Conservation (phyloP, 2,113 vertebrate genomes). For the Salvelinus sp. region DNA sequence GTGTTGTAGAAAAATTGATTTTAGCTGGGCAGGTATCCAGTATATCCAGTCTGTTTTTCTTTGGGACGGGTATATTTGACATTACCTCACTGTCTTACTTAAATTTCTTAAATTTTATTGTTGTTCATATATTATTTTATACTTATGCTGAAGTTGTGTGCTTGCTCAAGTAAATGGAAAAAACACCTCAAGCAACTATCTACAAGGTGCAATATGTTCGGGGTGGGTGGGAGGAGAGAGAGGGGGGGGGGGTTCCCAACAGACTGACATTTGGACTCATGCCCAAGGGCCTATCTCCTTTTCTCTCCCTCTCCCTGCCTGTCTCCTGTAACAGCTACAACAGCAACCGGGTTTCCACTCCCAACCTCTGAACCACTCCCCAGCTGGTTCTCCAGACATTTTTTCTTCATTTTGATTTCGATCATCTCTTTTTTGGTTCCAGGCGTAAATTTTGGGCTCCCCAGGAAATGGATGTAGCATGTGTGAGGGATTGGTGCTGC, state of each 20-base stretch:
- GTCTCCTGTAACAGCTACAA: slow-evolving; percentile 14
- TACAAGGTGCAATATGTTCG: slow-evolving; percentile 15
- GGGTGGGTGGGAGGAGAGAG: neutral
- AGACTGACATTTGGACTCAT: slow-evolving; percentile 25
- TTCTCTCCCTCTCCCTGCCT: slow-evolving; percentile 8
- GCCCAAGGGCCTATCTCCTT: neutral
- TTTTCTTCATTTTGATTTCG: slow-evolving; percentile 17
- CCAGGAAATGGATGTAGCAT: slow-evolving; percentile 56
- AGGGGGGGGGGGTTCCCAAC: slow-evolving; percentile 28
- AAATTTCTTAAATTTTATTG: slow-evolving; percentile 6
- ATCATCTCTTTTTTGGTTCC: slow-evolving; percentile 28
- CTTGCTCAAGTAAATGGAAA: neutral
- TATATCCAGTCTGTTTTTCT: neutral
- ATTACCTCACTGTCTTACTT: neutral
- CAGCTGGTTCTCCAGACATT: neutral
- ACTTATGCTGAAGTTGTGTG: neutral
- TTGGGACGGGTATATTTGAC: neutral
- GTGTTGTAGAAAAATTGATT: neutral
- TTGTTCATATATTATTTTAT: slow-evolving; percentile 1
- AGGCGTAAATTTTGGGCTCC: slow-evolving; percentile 26
- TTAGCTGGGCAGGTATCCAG: no score
- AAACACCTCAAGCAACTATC: slow-evolving; percentile 11
- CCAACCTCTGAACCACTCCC: slow-evolving; percentile 11
- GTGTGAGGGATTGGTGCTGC: slow-evolving; percentile 34
- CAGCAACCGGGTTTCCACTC: slow-evolving; percentile 16